These are phyloP conservation scores for Trichogramma dendrolimi DNA, from an alignment of 2,888 invertebrate species.

Conservation along the genomic window DNA sequence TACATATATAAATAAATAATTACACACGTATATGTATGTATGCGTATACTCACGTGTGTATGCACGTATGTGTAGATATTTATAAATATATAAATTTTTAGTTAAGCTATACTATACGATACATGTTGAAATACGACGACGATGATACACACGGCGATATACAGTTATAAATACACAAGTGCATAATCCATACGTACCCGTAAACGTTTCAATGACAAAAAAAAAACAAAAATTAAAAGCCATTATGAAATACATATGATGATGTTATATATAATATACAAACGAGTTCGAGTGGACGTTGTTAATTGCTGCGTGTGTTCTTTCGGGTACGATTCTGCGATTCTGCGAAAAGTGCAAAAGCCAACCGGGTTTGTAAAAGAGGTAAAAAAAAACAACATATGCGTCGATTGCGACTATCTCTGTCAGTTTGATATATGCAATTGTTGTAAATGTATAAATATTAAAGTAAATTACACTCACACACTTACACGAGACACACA, in stretches of 20 bases:
- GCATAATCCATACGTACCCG: slow-evolving; percentile 11
- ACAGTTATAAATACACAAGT: slow-evolving; percentile 4
- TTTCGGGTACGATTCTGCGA: too few species aligned
- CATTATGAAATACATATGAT: neutral
- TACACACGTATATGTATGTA: too few species aligned
- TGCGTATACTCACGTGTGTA: too few species aligned
- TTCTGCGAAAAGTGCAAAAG: neutral
- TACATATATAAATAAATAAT: slow-evolving; percentile 24
- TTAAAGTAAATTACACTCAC: neutral
- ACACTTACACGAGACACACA: slow-evolving; percentile 5
- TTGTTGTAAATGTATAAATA: slow-evolving; percentile 12
- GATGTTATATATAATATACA: too few species aligned
- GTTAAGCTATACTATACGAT: slow-evolving; percentile 16
- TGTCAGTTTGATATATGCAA: slow-evolving; percentile 20
- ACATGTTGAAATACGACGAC: neutral
- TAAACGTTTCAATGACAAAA: slow-evolving; percentile 18
- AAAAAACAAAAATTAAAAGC: slow-evolving; percentile 3
- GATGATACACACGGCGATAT: neutral
- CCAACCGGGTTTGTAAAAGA: slow-evolving; percentile 17
- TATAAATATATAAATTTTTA: slow-evolving; percentile 23
- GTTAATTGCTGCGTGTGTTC: too few species aligned
- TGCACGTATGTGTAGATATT: slow-evolving; percentile 30
- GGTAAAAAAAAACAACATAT: slow-evolving; percentile 9
- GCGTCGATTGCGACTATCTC: slow-evolving; percentile 14
- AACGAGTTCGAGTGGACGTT: too few species aligned